These are phyloP conservation scores for Nothoprocta pentlandii DNA, from an alignment of 2,113 vertebrate genomes.

Conservation along the genomic window DNA sequence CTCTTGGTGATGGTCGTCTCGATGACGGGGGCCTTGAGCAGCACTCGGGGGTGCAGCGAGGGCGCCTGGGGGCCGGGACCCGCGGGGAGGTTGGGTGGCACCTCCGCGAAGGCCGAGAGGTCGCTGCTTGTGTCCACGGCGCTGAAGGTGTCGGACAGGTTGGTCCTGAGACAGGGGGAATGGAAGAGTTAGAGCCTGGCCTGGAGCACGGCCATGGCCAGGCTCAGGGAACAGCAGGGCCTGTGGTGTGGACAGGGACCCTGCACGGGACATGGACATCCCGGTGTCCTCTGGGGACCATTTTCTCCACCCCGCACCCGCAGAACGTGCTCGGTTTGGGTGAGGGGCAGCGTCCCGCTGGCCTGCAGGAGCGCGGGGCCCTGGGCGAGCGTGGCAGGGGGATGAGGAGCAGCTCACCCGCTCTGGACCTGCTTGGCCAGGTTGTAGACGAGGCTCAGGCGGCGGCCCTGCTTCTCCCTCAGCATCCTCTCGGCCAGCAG, in stretches of 20 bases:
- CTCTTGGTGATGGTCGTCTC: conserved; percentile 79
- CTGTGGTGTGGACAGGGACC: fast-evolving
- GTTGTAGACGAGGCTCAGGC: conserved; percentile 49
- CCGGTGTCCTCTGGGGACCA: not conserved
- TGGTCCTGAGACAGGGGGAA: conserved; percentile 38
- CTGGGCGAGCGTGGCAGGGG: not conserved
- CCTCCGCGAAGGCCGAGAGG: not conserved
- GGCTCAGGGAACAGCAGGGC: not conserved
- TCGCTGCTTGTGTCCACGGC: fast-evolving
- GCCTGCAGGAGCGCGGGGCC: not conserved
- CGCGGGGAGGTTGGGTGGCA: fast-evolving
- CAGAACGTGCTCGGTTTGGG: not conserved
- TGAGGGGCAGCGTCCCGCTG: not conserved
- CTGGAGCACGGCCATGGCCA: too few species aligned
- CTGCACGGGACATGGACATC: not conserved
- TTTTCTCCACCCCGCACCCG: not conserved
- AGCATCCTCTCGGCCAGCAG: conserved; percentile 82
- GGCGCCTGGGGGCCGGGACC: not conserved
- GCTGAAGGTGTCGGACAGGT: not conserved
- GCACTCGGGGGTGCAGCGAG: not conserved
- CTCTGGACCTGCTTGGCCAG: conserved; percentile 63
- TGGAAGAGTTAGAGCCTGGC: not conserved
- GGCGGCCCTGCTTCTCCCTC: conserved; percentile 75
- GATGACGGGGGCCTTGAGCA: conserved; percentile 51
- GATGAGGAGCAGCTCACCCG: conserved; percentile 41